phyloP scores from a whole-genome alignment of 2,888 invertebrate genomes.

The Nomada lathburiana region DNA sequence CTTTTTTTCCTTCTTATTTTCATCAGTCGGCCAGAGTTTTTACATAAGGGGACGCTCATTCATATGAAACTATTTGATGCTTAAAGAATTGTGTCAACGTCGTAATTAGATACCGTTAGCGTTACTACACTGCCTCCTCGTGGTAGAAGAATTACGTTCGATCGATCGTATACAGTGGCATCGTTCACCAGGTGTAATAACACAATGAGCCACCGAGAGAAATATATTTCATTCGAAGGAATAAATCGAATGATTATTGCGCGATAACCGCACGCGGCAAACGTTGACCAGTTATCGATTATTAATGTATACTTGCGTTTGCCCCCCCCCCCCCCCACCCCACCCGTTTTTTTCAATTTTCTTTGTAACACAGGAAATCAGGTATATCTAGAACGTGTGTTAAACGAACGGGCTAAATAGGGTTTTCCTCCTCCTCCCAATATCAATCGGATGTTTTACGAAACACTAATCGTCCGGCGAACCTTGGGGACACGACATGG shows the following conservation, averaged over 20 bases:
- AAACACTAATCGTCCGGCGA: slow-evolving; percentile 16
- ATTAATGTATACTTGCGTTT: neutral
- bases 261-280: slow-evolving; percentile 3
- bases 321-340: too few species aligned
- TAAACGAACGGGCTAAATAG: neutral
- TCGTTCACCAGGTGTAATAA: slow-evolving; percentile 1
- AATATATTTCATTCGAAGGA: slow-evolving; percentile 9
- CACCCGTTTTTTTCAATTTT: neutral
- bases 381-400: neutral
- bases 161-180: slow-evolving; percentile 42
- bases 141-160: slow-evolving; percentile 34
- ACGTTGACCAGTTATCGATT: neutral
- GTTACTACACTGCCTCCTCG: slow-evolving; percentile 38
- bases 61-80: slow-evolving; percentile 38
- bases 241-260: slow-evolving; percentile 1
- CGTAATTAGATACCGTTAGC: slow-evolving; percentile 56
- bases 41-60: slow-evolving; percentile 30
- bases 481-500: neutral
- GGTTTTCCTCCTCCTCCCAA: neutral
- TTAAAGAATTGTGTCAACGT: slow-evolving; percentile 43
- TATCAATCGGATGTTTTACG: slow-evolving; percentile 4
- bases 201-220: neutral
- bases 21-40: neutral
- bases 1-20: neutral
- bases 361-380: too few species aligned